These are phyloP conservation scores for Suricata suricatta DNA, from an alignment of 2,113 vertebrate species.

Conservation along the genomic window DNA sequence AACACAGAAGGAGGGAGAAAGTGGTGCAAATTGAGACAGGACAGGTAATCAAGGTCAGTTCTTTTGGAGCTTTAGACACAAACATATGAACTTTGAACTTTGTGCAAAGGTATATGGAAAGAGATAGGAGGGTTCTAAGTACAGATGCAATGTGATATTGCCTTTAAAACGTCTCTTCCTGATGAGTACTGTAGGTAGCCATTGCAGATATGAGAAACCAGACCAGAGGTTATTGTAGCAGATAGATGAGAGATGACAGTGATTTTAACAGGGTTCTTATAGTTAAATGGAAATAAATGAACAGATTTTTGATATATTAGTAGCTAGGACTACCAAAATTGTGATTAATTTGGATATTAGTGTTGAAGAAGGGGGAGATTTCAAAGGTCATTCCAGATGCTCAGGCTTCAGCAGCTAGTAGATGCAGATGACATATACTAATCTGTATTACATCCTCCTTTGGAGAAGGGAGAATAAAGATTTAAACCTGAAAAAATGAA, in stretches of 20 bases:
- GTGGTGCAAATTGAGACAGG: neutral
- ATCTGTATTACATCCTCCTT: neutral
- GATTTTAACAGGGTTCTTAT: neutral
- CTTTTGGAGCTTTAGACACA: neutral
- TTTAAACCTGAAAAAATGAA: neutral
- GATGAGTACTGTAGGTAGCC: neutral
- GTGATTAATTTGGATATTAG: neutral
- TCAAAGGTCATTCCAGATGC: neutral
- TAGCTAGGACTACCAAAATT: neutral
- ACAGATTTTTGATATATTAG: neutral
- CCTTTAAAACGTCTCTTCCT: neutral
- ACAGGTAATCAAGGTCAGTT: neutral
- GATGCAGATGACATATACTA: neutral
- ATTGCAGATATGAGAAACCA: neutral
- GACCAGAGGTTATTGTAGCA: neutral
- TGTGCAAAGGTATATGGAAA: neutral
- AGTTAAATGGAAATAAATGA: neutral
- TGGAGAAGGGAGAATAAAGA: neutral
- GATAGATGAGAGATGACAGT: neutral
- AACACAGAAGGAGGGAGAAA: neutral
- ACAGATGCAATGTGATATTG: neutral
- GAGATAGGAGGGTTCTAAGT: neutral
- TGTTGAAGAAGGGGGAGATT: neutral
- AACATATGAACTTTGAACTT: neutral
- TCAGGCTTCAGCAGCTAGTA: neutral